A percentile compares a stretch with the other conserved stretches of the same genome.
Conservation (phyloP, 2,797 vertebrate species). For the Oophaga sylvatica region DNA sequence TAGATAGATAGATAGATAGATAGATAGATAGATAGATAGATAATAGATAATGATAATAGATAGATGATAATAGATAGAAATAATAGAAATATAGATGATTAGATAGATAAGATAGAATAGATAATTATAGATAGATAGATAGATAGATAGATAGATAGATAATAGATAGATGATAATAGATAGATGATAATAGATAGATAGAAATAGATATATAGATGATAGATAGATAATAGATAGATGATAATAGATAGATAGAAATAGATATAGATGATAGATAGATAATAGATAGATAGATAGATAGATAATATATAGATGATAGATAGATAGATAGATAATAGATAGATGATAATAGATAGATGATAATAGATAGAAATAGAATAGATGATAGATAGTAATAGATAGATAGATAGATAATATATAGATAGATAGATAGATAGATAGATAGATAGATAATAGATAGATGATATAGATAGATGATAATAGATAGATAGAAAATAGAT, state of each 20-base stretch:
- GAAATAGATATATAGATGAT: not conserved
- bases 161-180: constrained; percentile 55
- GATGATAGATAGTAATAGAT: constrained; percentile 55
- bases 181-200: not conserved
- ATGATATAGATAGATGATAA: not conserved
- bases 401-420: too few relatives aligned
- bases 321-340: constrained; percentile 26
- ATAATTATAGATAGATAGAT: too few relatives aligned
- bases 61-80: too few relatives aligned
- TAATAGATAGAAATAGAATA: constrained; percentile 72
- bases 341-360: constrained; percentile 58
- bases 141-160: constrained; percentile 5
- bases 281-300: not conserved
- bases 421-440: not conserved
- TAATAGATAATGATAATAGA: too few relatives aligned
- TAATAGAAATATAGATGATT: too few relatives aligned
- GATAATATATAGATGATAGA: not conserved
- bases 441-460: constrained; percentile 6
- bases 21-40: too few relatives aligned
- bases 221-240: not conserved
- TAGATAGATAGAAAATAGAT: not conserved
- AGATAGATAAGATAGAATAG: too few relatives aligned
- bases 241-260: not conserved
- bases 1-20: too few relatives aligned
- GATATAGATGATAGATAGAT: not conserved